A percentile compares a stretch with the other conserved stretches of the same genome.
These are phyloP conservation scores for Holocentrus rufus DNA, from an alignment of 2,797 vertebrate genomes.

Conservation along the genomic window DNA sequence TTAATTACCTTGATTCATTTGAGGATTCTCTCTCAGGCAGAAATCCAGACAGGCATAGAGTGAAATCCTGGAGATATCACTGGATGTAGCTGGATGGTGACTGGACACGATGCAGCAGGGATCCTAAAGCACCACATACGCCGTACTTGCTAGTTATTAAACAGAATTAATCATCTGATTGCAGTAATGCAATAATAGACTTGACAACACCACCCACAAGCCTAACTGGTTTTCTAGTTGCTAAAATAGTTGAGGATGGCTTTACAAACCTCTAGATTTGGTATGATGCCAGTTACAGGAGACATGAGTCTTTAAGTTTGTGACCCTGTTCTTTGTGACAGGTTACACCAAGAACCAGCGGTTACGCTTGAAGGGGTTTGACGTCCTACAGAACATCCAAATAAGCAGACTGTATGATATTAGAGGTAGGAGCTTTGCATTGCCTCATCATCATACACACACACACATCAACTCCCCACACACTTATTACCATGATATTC, in stretches of 20 bases:
- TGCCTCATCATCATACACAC: not conserved
- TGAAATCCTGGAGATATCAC: constrained; percentile 65
- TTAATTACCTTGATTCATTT: constrained; percentile 99
- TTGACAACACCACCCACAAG: constrained; percentile 54
- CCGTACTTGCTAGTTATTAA: constrained; percentile 73
- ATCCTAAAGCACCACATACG: constrained; percentile 51
- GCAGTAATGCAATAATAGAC: constrained; percentile 57
- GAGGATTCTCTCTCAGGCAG: constrained; percentile 79
- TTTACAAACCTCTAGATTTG: constrained; percentile 1
- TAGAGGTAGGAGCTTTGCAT: constrained; percentile 75
- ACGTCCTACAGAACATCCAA: constrained; percentile 87
- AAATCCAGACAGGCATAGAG: constrained; percentile 73
- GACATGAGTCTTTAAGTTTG: not conserved
- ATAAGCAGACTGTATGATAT: constrained; percentile 89
- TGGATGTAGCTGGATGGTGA: constrained; percentile 65
- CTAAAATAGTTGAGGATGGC: constrained; percentile 18
- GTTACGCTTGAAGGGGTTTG: constrained; percentile 74
- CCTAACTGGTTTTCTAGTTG: constrained; percentile 14
- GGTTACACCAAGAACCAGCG: constrained; percentile 83
- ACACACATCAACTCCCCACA: not conserved
- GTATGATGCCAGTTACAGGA: too few species aligned
- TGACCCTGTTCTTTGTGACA: constrained; percentile 72
- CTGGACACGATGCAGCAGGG: constrained; percentile 67
- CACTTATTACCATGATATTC: constrained; percentile 2
- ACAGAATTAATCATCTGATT: constrained; percentile 68